Evolutionary conservation across 2,888 invertebrate species (phyloP).

Genomic region (Ariolimax columbianus): DNA sequence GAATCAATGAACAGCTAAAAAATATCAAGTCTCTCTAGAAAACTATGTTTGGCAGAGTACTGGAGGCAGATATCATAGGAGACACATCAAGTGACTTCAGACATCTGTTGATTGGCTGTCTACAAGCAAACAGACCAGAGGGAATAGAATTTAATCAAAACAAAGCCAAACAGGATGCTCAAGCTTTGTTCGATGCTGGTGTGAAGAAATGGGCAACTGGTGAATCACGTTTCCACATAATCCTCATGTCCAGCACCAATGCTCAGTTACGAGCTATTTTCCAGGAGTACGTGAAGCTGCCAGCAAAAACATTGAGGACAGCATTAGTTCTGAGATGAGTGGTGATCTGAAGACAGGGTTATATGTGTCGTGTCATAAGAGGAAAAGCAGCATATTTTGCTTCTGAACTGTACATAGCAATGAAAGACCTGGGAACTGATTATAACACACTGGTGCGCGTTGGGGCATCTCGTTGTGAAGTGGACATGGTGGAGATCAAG

Average conservation of each 20-base stretch:
- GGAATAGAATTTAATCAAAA: conserved; percentile 79
- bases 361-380: conserved; percentile 76
- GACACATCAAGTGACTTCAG: conserved; percentile 79
- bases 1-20: conserved; percentile 76
- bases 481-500: conserved; percentile 79
- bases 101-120: conserved; percentile 73
- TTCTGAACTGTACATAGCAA: conserved; percentile 71
- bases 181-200: conserved; percentile 75
- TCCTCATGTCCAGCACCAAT: conserved; percentile 80
- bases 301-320: conserved; percentile 81
- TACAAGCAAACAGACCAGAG: conserved; percentile 81
- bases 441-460: conserved; percentile 76
- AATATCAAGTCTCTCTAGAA: conserved; percentile 76
- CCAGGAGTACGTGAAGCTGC: conserved; percentile 90
- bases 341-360: conserved; percentile 77
- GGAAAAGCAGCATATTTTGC: conserved; percentile 77
- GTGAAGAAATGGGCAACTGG: conserved; percentile 79
- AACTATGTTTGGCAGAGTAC: conserved; percentile 73
- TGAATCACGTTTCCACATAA: conserved; percentile 78
- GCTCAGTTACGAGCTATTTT: conserved; percentile 87
- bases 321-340: conserved; percentile 78
- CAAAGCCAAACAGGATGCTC: conserved; percentile 77
- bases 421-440: conserved; percentile 78
- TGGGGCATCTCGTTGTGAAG: conserved; percentile 75
- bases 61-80: conserved; percentile 76